Base-by-base conservation (phyloP, 2,888 invertebrate species). In the Imbricaverruca yamaguchii region DNA sequence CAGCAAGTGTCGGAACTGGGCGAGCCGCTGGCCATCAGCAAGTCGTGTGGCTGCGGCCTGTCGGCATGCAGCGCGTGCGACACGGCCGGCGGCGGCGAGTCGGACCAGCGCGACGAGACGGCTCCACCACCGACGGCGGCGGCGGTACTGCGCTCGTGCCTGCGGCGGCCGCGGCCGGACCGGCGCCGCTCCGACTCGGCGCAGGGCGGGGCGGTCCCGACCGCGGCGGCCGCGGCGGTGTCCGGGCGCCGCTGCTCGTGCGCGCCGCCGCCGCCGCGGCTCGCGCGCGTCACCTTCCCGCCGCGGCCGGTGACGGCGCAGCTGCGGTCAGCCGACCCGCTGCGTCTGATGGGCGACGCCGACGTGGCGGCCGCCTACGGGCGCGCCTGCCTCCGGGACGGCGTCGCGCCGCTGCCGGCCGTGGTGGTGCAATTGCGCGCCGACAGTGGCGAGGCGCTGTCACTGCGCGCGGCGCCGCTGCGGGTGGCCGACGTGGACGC, bases 301-400 rank as follows among this genome's bases (percentile, higher is more conserved):
- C 94, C 92, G 87, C 90, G 93, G 87, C 94, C 94, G 85, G 93
- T 94, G 81, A 92, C 92, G 57, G 92, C 94, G 89, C 94, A 94
- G 82, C 94, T 94, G 93, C 90, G 90, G 85, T 89, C 91, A 87
- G 90, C 90, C 84, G 86, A 89, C 85, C 91, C 91, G 86, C 89
- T 90, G 85, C 90, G 91, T 67, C 91, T 92, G 83, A 93, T 94
- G 86, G 90, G 95, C 83, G 89, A 92, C 39, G 89, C 90, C 69
- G 90, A 90, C 79, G 90, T 92, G 65, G 95, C 95, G 87, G 89
- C 90, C 86, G 90, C 90, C 85, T 91, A 93, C 80, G 95, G 95
- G 87, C 89, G 90, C 83, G 90, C 91, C 85, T 92, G 94, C 89
- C 89, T 89, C 86, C 91, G 93, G 23, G 88, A 89, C 85, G 93